Conservation (phyloP, 2,797 vertebrate species). For the Periparus ater region DNA sequence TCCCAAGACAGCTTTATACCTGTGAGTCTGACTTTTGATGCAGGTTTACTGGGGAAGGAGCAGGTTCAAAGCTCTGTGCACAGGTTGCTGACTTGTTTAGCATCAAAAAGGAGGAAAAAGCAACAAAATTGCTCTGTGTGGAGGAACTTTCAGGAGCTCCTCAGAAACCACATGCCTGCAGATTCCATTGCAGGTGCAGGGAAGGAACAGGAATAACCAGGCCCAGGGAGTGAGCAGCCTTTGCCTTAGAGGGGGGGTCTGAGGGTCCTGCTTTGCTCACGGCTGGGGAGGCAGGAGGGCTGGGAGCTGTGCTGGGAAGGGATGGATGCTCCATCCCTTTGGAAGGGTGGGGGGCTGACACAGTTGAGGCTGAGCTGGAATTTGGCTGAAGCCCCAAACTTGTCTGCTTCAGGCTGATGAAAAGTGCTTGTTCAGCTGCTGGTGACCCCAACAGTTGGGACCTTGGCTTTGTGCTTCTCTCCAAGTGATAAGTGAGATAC, state of each 20-base stretch:
- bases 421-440: not conserved
- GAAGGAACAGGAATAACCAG: not conserved
- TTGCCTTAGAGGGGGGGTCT: not conserved
- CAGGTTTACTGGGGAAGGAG: not conserved
- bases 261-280: not conserved
- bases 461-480: not conserved
- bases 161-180: not conserved
- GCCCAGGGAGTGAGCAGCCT: not conserved
- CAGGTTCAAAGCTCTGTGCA: not conserved
- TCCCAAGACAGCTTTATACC: slow-evolving; percentile 1
- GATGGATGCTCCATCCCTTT: not conserved
- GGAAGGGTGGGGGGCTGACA: not conserved
- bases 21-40: not conserved
- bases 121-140: not conserved
- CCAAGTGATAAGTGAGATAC: not conserved
- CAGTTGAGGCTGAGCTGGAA: not conserved
- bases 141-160: not conserved
- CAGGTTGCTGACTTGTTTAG: not conserved
- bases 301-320: fast-evolving
- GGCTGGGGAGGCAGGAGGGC: not conserved
- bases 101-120: not conserved
- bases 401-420: not conserved
- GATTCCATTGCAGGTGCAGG: not conserved
- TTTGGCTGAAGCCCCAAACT: not conserved
- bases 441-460: not conserved